phyloP scores from a whole-genome alignment of 2,888 invertebrate genomes.

The Drosophila testacea region DNA sequence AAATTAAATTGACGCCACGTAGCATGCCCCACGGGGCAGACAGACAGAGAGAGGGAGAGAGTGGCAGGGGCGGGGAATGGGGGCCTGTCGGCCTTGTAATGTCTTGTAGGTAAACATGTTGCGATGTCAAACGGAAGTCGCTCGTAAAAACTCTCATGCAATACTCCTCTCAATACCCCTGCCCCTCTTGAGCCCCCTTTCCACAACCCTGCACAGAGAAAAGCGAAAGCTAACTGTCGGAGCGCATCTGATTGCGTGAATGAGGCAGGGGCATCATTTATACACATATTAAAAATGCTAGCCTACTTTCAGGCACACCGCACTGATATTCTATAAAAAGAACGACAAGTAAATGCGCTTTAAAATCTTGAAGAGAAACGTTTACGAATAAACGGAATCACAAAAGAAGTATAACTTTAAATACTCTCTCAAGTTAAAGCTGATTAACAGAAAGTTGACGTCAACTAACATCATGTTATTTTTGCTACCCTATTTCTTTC shows the following conservation, averaged over 20 bases:
- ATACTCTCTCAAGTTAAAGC: not conserved
- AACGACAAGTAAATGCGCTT: constrained; percentile 28
- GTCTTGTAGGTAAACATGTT: constrained; percentile 81
- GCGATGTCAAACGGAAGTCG: constrained; percentile 74
- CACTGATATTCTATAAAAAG: not conserved
- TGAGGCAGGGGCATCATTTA: constrained; percentile 8
- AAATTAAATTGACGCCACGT: constrained; percentile 79
- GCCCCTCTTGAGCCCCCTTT: not conserved
- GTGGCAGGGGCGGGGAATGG: not conserved
- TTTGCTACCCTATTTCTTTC: no score
- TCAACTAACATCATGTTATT: not conserved
- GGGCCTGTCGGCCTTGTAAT: constrained; percentile 70
- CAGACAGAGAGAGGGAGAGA: constrained; percentile 9
- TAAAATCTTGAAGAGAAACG: constrained; percentile 4
- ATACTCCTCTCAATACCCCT: constrained; percentile 7
- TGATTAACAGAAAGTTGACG: not conserved
- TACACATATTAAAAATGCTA: constrained; percentile 58
- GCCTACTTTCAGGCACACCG: constrained; percentile 45
- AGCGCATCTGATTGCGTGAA: constrained; percentile 47
- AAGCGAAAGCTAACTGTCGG: constrained; percentile 55
- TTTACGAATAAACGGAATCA: constrained; percentile 19
- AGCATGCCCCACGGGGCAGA: constrained; percentile 43
- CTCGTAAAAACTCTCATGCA: constrained; percentile 72
- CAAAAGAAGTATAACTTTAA: not conserved
- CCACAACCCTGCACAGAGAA: constrained; percentile 2